Conservation (phyloP, 2,888 invertebrate genomes). For the Aphidoletes aphidimyza region DNA sequence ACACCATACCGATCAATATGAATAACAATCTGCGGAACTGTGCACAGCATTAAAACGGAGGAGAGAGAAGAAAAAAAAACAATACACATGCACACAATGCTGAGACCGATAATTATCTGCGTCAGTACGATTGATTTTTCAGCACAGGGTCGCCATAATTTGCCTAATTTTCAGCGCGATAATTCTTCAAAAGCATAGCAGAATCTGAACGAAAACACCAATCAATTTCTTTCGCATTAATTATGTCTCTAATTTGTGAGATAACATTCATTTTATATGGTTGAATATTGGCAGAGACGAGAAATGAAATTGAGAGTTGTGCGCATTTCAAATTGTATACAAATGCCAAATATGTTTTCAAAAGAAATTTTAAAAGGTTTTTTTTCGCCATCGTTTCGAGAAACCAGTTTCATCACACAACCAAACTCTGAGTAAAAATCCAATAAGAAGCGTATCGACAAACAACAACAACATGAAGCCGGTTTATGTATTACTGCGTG, state of each 20-base stretch:
- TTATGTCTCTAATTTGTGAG: too few species aligned
- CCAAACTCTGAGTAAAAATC: constrained; percentile 5
- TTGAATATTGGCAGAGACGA: too few species aligned
- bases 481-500: background rate
- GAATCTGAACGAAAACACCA: background rate
- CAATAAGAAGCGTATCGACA: background rate
- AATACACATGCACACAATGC: background rate
- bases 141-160: constrained; percentile 37
- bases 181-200: background rate
- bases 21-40: constrained; percentile 27
- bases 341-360: background rate
- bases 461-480: background rate
- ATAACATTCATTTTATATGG: too few species aligned
- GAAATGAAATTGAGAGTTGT: too few species aligned
- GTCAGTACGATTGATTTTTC: background rate
- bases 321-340: too few species aligned
- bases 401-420: constrained; percentile 33
- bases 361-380: constrained; percentile 10
- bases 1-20: constrained; percentile 21
- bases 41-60: background rate
- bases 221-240: too few species aligned
- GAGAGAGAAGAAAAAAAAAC: too few species aligned
- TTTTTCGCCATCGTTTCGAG: too few species aligned
- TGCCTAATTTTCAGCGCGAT: background rate
- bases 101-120: background rate